Conservation (phyloP, 2,113 vertebrate genomes). For the Drymodes brunneopygia region DNA sequence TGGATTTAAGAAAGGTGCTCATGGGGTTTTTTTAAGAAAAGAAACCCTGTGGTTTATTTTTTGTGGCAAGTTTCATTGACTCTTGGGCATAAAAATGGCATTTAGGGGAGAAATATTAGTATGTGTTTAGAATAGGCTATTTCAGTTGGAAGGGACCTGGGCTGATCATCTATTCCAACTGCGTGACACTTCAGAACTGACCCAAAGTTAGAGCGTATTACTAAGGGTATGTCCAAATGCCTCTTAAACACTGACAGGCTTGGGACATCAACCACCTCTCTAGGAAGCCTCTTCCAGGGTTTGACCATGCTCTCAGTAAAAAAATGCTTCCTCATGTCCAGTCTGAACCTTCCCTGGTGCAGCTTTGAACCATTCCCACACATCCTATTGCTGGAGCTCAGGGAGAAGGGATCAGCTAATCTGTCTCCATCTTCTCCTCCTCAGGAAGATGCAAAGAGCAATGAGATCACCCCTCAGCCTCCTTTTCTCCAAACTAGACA, state of each 20-base stretch:
- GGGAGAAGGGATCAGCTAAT: not conserved
- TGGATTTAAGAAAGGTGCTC: not conserved
- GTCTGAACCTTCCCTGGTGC: not conserved
- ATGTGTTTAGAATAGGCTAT: not conserved
- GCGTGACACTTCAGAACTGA: not conserved
- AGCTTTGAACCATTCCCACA: not conserved
- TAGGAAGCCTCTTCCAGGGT: not conserved
- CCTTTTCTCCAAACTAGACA: not conserved
- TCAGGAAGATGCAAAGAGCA: not conserved
- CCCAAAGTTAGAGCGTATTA: not conserved
- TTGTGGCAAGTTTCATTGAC: not conserved
- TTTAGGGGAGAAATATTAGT: not conserved
- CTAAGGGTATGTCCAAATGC: not conserved
- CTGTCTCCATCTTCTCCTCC: accelerated
- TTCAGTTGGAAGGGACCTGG: not conserved
- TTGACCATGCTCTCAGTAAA: not conserved
- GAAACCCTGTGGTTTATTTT: not conserved
- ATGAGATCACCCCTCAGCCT: not conserved
- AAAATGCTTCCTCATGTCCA: not conserved
- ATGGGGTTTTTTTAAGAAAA: not conserved
- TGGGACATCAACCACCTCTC: not conserved
- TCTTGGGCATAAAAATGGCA: not conserved
- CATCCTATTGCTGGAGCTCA: not conserved
- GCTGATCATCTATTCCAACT: not conserved
- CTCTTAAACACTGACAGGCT: not conserved